Percentiles rank a stretch among this genome's conserved stretches.
phyloP scores from a whole-genome alignment of 2,888 invertebrate species.

The Aleiodes alternator region DNA sequence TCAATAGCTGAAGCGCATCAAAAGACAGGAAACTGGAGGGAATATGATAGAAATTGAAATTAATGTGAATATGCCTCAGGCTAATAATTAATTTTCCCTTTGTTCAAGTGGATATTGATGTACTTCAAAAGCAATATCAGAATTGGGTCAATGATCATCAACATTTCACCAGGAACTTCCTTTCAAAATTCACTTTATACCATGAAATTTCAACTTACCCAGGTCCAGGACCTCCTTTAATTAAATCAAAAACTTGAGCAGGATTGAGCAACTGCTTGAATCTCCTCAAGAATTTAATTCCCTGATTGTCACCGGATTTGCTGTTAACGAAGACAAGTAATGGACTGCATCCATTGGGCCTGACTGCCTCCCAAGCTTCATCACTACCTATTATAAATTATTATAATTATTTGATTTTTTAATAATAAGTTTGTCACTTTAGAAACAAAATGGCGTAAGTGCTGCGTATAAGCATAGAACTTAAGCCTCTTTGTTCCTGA shows the following conservation, averaged over 20 bases:
- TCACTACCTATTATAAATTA: slow-evolving; percentile 78
- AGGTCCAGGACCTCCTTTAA: slow-evolving; percentile 88
- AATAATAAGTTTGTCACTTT: too few relatives aligned
- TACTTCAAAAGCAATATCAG: background rate
- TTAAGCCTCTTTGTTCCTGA: too few relatives aligned
- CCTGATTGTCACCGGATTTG: slow-evolving; percentile 98
- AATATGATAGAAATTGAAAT: too few relatives aligned
- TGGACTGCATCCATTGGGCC: slow-evolving; percentile 82
- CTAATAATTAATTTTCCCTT: too few relatives aligned
- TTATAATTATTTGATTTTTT: slow-evolving; percentile 17
- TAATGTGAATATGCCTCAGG: too few relatives aligned
- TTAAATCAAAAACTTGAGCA: slow-evolving; percentile 98
- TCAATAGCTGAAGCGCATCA: too few relatives aligned
- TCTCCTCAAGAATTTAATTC: slow-evolving; percentile 94
- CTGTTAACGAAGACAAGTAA: slow-evolving; percentile 98
- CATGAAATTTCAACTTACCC: slow-evolving; percentile 78
- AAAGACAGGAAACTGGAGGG: too few relatives aligned
- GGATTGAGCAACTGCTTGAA: slow-evolving; percentile 97
- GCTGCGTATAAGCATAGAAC: too few relatives aligned
- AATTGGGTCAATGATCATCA: background rate
- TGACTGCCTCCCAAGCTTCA: slow-evolving; percentile 92
- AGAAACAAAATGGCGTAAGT: too few relatives aligned
- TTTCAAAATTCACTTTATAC: too few relatives aligned
- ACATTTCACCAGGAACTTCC: background rate
- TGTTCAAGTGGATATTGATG: too few relatives aligned